Conservation (phyloP, 2,888 invertebrate genomes). For the Drosophila crucigera region DNA sequence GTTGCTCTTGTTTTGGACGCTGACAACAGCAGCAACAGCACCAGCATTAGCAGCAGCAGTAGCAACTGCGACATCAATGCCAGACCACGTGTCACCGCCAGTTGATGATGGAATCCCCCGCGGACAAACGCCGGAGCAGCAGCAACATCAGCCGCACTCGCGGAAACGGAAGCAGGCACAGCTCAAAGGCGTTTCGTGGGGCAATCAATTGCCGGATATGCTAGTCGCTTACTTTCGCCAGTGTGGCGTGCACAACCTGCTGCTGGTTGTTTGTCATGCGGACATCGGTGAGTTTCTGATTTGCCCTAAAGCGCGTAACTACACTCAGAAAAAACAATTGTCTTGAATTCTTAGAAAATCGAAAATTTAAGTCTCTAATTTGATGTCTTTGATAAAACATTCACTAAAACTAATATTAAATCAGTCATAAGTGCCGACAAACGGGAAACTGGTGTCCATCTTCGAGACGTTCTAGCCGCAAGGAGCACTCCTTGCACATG, state of each 20-base stretch:
- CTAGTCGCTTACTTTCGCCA: constrained; percentile 80
- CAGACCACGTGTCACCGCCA: constrained; percentile 66
- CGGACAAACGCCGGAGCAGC: constrained; percentile 33
- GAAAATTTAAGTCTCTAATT: too few relatives aligned
- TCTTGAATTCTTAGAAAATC: background rate
- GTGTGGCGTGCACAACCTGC: constrained; percentile 80
- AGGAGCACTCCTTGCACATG: too few relatives aligned
- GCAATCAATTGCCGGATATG: constrained; percentile 80
- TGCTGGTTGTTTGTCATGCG: constrained; percentile 78
- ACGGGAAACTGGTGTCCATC: too few relatives aligned
- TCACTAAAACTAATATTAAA: too few relatives aligned
- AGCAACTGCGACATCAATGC: constrained; percentile 48
- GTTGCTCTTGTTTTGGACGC: constrained; percentile 35
- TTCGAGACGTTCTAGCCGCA: too few relatives aligned
- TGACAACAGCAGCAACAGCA: constrained; percentile 22
- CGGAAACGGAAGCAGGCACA: constrained; percentile 12
- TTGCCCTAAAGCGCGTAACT: constrained; percentile 2
- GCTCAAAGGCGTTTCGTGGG: constrained; percentile 55
- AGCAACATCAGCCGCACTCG: constrained; percentile 7
- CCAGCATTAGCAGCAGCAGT: constrained; percentile 7
- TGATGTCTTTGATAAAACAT: too few relatives aligned
- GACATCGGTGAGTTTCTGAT: constrained; percentile 69
- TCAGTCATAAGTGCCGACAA: too few relatives aligned
- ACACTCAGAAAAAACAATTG: constrained; percentile 30
- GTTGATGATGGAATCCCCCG: constrained; percentile 50